Percentiles rank a stretch among this genome's conserved stretches.
These are phyloP conservation scores for Halocynthia aurantium DNA, from an alignment of 23 tunicate genomes.

Conservation along the genomic window DNA sequence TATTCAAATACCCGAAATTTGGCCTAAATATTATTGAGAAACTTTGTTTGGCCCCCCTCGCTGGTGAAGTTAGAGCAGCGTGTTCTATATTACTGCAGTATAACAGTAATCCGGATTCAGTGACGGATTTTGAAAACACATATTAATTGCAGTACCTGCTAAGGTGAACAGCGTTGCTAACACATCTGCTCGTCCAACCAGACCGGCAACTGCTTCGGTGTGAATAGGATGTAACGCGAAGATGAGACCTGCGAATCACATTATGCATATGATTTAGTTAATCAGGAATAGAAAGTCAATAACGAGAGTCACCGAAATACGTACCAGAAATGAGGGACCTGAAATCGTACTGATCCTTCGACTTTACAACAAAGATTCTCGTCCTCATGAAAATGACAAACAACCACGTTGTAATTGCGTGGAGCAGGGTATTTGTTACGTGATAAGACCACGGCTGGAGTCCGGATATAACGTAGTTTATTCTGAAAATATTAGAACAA, in stretches of 20 bases:
- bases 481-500: conserved; percentile 26
- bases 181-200: conserved; percentile 87
- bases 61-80: no score
- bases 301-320: not conserved
- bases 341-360: not conserved
- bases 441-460: conserved; percentile 52
- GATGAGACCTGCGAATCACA: conserved; percentile 32
- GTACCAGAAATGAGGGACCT: not conserved
- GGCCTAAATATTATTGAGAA: no score
- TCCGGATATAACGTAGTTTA: conserved; percentile 47
- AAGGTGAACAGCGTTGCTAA: conserved; percentile 58
- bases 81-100: not conserved
- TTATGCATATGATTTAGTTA: not conserved
- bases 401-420: conserved; percentile 48
- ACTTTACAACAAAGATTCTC: conserved; percentile 24
- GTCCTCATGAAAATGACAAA: conserved; percentile 26
- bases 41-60: no score
- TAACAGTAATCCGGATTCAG: not conserved
- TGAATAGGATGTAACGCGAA: conserved; percentile 91
- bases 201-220: conserved; percentile 96
- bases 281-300: not conserved
- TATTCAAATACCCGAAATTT: no score
- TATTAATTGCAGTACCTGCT: conserved; percentile 32
- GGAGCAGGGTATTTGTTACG: conserved; percentile 70
- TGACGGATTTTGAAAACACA: not conserved